Evolutionary conservation across 2,888 invertebrate species (phyloP).

Genomic region (Copidosoma aretas): DNA sequence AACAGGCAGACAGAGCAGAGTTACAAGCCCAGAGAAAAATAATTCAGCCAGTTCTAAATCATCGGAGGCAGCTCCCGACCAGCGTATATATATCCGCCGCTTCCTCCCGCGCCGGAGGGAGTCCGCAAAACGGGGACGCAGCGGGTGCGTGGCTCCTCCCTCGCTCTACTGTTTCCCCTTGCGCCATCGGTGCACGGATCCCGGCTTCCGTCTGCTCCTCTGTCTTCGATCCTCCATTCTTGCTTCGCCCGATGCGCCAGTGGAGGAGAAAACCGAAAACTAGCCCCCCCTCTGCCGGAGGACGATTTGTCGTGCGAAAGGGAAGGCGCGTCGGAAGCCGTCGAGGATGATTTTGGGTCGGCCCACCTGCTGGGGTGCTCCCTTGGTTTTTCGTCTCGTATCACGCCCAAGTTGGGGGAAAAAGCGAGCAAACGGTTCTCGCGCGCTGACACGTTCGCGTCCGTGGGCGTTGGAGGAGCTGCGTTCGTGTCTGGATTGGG

Average conservation of each 20-base stretch:
- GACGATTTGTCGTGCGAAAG: too few relatives aligned
- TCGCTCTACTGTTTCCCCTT: background rate
- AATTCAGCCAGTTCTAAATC: slow-evolving; percentile 10
- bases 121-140: background rate
- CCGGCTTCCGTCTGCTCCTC: background rate
- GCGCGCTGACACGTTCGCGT: too few relatives aligned
- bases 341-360: too few relatives aligned
- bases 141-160: background rate
- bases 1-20: background rate
- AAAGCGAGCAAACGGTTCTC: too few relatives aligned
- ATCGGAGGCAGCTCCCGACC: background rate
- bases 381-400: background rate
- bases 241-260: too few relatives aligned
- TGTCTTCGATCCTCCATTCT: too few relatives aligned
- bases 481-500: too few relatives aligned
- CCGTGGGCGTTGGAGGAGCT: too few relatives aligned
- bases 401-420: too few relatives aligned
- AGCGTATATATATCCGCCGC: background rate
- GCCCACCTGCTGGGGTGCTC: slow-evolving; percentile 2
- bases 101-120: slow-evolving; percentile 1
- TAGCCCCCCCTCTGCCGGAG: too few relatives aligned
- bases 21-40: background rate
- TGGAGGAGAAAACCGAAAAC: too few relatives aligned
- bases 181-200: background rate
- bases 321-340: too few relatives aligned